Conservation (phyloP, 2,888 invertebrate species). For the Drosophila ustulata region DNA sequence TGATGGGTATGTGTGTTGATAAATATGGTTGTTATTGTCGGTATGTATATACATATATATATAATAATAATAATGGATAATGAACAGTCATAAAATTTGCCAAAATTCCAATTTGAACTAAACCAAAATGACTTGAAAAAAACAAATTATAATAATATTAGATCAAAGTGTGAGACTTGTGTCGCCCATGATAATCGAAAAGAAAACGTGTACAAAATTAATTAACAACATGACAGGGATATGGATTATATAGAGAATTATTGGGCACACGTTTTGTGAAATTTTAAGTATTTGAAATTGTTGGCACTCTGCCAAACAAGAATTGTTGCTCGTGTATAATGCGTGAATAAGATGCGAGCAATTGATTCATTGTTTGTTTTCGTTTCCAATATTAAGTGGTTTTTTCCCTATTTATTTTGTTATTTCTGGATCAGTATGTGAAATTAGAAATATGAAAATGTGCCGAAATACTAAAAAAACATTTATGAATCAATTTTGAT, state of each 20-base stretch:
- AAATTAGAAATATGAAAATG: conserved; percentile 5
- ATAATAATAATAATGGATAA: neutral
- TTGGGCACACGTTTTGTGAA: conserved; percentile 25
- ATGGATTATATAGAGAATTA: conserved; percentile 6
- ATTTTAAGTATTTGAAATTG: conserved; percentile 21
- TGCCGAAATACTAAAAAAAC: conserved; percentile 1
- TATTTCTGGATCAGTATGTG: conserved; percentile 27
- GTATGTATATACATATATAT: neutral
- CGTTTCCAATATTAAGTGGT: conserved; percentile 21
- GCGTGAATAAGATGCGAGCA: conserved; percentile 23
- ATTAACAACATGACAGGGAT: conserved; percentile 12
- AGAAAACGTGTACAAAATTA: neutral
- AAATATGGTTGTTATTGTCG: too few relatives aligned
- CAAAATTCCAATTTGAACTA: neutral
- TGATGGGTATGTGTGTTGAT: too few relatives aligned
- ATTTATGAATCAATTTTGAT: conserved; percentile 12
- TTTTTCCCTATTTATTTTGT: conserved; percentile 6
- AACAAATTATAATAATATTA: conserved; percentile 7
- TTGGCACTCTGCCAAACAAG: conserved; percentile 33
- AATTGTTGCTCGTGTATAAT: conserved; percentile 20
- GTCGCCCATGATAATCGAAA: neutral
- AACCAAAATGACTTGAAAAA: neutral
- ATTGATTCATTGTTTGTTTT: conserved; percentile 32
- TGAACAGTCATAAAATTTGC: neutral
- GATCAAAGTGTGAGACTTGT: neutral